These are phyloP conservation scores for Archilochus colubris DNA, from an alignment of 2,113 vertebrate genomes.

Conservation along the genomic window DNA sequence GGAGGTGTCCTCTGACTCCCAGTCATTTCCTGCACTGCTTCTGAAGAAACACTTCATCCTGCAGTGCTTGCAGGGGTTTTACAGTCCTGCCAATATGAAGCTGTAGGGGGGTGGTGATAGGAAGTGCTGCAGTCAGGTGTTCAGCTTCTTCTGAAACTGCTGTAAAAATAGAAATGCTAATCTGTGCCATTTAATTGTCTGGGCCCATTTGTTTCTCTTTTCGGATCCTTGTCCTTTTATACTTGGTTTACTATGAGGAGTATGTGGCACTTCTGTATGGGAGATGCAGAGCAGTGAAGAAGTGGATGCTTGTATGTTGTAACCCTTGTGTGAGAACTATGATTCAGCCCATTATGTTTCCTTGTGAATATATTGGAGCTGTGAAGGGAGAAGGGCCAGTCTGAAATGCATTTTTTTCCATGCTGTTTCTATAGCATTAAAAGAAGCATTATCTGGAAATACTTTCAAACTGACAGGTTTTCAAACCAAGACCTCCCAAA, in stretches of 20 bases:
- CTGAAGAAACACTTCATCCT: background rate
- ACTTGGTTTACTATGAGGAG: background rate
- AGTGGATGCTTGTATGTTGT: background rate
- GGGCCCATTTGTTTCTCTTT: background rate
- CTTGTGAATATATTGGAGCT: background rate
- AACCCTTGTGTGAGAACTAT: background rate
- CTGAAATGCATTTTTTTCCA: background rate
- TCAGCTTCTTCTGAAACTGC: background rate
- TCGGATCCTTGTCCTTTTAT: background rate
- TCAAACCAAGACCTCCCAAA: background rate
- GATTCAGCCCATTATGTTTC: background rate
- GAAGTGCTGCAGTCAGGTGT: background rate
- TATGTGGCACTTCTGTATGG: background rate
- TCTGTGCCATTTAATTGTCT: background rate
- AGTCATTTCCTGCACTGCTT: background rate
- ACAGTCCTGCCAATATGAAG: background rate
- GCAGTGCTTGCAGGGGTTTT: background rate
- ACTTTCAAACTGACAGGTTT: background rate
- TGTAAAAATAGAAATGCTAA: background rate
- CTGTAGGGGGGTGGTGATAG: background rate
- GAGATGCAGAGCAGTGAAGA: background rate
- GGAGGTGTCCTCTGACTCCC: background rate
- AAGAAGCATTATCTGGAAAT: background rate
- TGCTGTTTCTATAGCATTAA: background rate
- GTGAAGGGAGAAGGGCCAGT: background rate